Evolutionary conservation across 1,140 invertebrate species (phyloP), one percentile per base, ranked within the genome.

Genomic region (Microvelia longipes): DNA sequence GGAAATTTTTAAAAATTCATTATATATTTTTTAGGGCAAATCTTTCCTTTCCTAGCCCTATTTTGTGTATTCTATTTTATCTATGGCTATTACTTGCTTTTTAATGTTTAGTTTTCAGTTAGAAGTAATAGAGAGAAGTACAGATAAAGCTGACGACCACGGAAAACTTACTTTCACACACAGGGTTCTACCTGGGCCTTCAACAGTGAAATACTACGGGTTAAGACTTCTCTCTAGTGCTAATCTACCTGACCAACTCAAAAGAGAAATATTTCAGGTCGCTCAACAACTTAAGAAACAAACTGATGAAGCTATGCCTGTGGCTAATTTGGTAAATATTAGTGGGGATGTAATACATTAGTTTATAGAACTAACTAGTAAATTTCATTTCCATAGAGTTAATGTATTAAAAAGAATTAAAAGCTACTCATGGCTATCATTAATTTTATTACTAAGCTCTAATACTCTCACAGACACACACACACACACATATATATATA

Each of bases 161-260:
- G 60, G 68, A 1, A 68, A 74, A 30, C 72, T 82, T 14, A 74
- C 75, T n/a, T 83, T 80, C 68, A 82, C 81, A 2, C 78, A 83
- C 69, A 78, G 78, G 67, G 70, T 83, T n/a, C 75, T 74, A 19
- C 71, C 73, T 2, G 82, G 82, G 50, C 70, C 79, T 1, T 77
- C 77, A 11, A 60, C 70, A 14, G 73, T 79, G 0, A 77, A 78
- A 68, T 75, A 81, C 70, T 84, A 85, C 71, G 83, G 83, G 15
- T 76, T 84, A 27, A 74, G 76, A 63, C 73, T 84, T n/a, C 79
- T 83, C 15, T 74, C 79, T 70, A 70, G 69, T 26, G 70, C 74
- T 29, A 67, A 68, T 14, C 65, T 77, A 14, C 75, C 76, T 28
- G 64, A 72, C 13, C 14, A 62, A n/a, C 66, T 77, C 13, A 68